Evolutionary conservation across 2,888 invertebrate species (phyloP).

Genomic region (Cheilosia soror): DNA sequence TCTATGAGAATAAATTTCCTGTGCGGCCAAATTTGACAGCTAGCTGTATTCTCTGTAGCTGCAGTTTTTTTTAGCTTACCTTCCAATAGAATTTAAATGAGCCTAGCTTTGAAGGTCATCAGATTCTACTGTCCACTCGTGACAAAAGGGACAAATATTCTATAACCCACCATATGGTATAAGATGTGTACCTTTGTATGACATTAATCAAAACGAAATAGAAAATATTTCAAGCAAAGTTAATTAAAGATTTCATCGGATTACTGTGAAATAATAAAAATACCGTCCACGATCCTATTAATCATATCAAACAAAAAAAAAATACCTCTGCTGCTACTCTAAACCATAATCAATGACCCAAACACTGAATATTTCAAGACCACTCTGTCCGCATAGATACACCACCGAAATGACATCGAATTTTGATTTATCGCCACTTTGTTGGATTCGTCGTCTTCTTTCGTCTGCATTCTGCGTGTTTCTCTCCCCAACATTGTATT

Average conservation of each 20-base stretch:
- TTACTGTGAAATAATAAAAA: conserved; percentile 50
- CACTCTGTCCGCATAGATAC: conserved; percentile 53
- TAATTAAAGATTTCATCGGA: conserved; percentile 63
- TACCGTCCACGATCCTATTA: conserved; percentile 51
- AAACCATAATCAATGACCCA: conserved; percentile 40
- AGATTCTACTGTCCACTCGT: no score
- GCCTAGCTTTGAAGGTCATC: no score
- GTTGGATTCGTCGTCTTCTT: conserved; percentile 24
- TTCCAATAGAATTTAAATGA: no score
- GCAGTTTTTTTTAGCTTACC: no score
- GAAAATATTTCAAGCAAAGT: conserved; percentile 28
- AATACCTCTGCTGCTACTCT: conserved; percentile 5
- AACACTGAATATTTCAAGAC: conserved; percentile 29
- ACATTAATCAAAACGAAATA: conserved; percentile 8
- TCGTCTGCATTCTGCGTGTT: neutral
- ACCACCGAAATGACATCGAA: conserved; percentile 55
- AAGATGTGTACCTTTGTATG: no score
- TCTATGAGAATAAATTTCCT: no score
- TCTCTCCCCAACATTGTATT: conserved; percentile 21
- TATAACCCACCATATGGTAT: no score
- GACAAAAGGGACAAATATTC: no score
- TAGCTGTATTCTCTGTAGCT: no score
- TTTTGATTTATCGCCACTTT: conserved; percentile 69
- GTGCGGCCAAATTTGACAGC: no score
- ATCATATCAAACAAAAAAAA: conserved; percentile 45